Percentiles rank a stretch among this genome's conserved stretches.
These are phyloP conservation scores for Styela plicata DNA, from an alignment of 23 tunicate genomes.

Conservation along the genomic window DNA sequence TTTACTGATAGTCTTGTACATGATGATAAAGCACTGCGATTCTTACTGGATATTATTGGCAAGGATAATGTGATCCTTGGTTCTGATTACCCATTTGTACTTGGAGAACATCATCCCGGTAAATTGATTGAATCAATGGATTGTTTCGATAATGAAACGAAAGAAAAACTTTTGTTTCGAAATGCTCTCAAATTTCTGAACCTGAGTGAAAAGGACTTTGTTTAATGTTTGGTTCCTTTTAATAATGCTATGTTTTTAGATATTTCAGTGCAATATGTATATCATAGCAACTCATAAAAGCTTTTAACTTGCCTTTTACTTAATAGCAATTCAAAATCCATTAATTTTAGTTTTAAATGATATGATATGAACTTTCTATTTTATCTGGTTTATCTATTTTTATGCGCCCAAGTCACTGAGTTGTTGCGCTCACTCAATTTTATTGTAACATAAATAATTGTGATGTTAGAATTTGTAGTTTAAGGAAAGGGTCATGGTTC, in stretches of 20 bases:
- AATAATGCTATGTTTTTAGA: background rate
- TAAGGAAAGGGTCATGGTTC: no score
- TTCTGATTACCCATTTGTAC: constrained; percentile 89
- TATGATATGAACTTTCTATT: no score
- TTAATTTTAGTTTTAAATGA: no score
- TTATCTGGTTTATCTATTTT: no score
- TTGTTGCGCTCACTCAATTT: no score
- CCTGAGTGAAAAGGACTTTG: constrained; percentile 30
- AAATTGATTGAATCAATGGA: constrained; percentile 42
- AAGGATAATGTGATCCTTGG: constrained; percentile 73
- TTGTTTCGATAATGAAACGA: constrained; percentile 15
- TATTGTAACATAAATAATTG: no score
- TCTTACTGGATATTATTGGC: constrained; percentile 65
- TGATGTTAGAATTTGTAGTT: no score
- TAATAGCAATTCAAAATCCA: background rate
- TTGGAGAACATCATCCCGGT: constrained; percentile 77
- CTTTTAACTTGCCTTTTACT: background rate
- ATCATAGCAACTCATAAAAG: no score
- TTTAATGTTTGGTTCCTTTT: background rate
- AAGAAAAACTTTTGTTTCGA: constrained; percentile 16
- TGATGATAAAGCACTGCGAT: constrained; percentile 47
- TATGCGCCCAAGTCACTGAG: no score
- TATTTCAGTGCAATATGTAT: no score
- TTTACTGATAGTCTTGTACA: constrained; percentile 88
- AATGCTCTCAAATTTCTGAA: constrained; percentile 60